Base-by-base conservation (phyloP, 2,888 invertebrate genomes). In the Nowickia ferox region DNA sequence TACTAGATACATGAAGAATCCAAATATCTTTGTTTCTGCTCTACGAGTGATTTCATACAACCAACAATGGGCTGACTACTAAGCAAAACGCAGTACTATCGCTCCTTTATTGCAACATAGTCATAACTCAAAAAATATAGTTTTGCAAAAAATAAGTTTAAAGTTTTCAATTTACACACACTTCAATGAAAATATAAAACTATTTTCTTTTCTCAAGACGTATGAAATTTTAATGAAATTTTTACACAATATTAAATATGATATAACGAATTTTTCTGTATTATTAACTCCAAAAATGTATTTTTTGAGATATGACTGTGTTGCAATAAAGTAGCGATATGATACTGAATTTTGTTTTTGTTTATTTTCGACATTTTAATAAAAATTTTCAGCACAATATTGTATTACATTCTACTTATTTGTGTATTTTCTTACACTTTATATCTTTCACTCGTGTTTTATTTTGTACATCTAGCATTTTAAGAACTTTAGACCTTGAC, bases 401-500 rank as follows among this genome's bases (percentile, higher is more conserved):
- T 80, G 61, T 76, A 84, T 84, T 84, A 81, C 84, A 71, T 76
- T 84, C 71, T 84, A 72, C 22, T 76, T 81, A 38, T 19, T 61
- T 59, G 17, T 53, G 42, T 59, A 42, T 55, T 72, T 42, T 55
- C 55, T 55, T 59, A 17, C 51, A 69, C 1, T 59, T 61, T 51
- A 68, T 68, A 65, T 83, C 30, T 42, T 53, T 68, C 19, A 61
- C 71, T 76, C 63, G 69, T 82, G 69, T 71, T 65, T 51, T 48
- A 57, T 76, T 82, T 69, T 82, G 76, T 77, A 71, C 71, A 82
- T 71, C 82, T 65, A 51, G 63, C 71, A 48, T 65, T 71, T 82
- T 63, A 57, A 83, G 71, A 83, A 83, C 57, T 83, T 57, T 77
- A 83, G 76, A 83, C 82, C 76, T 83, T 83, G 82, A 71, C 57